Conservation (phyloP, 2,888 invertebrate genomes). For the Stictocephala bisonia region DNA sequence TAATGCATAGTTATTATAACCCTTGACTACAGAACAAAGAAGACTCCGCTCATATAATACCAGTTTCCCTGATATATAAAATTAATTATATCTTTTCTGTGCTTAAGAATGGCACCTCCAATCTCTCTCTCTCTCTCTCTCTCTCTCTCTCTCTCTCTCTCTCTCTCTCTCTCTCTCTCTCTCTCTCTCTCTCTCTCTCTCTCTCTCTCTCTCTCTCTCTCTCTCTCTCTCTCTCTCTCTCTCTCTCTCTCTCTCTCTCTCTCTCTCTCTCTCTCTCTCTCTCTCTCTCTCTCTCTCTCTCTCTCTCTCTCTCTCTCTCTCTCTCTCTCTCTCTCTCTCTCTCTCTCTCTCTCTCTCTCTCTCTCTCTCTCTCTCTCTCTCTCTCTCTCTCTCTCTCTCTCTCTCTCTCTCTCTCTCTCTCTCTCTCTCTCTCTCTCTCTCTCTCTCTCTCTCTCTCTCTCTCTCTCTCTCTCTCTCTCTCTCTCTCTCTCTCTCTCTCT, state of each 20-base stretch:
- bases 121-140: neutral
- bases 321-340: neutral
- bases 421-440: neutral
- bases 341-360: neutral
- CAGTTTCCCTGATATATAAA: no score
- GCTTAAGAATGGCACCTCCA: no score
- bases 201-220: neutral
- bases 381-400: neutral
- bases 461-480: neutral
- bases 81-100: no score
- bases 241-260: neutral
- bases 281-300: neutral
- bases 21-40: no score
- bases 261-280: neutral
- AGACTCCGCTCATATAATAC: no score
- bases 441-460: neutral
- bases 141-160: slow-evolving; percentile 13
- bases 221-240: neutral
- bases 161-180: slow-evolving; percentile 9
- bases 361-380: neutral
- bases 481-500: neutral
- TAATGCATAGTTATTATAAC: no score
- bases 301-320: neutral
- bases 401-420: neutral
- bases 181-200: slow-evolving; percentile 17